Evolutionary conservation across 1,140 invertebrate species (phyloP).

Genomic region (Philopotamus ludificatus): DNA sequence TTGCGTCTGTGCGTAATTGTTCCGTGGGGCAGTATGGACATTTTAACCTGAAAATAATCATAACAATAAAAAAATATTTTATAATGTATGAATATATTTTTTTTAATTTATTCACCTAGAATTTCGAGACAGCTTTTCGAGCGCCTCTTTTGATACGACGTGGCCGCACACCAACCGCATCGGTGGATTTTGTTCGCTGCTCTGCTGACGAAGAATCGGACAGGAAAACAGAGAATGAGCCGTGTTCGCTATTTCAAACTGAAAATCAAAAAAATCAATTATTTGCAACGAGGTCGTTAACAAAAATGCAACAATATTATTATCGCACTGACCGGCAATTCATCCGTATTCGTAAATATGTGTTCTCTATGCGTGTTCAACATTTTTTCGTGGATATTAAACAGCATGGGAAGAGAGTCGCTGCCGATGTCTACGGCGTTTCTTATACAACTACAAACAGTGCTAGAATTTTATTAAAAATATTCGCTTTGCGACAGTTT

Average conservation of each 20-base stretch:
- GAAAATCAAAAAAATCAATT: background rate
- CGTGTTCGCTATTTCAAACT: background rate
- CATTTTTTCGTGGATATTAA: conserved; percentile 5
- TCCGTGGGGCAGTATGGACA: conserved; percentile 90
- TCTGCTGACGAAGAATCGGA: conserved; percentile 85
- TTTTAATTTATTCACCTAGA: background rate
- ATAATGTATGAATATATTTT: background rate
- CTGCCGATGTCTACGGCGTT: conserved; percentile 4
- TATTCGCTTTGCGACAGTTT: background rate
- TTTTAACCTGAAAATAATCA: conserved; percentile 67
- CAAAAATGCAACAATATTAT: background rate
- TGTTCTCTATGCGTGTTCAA: background rate
- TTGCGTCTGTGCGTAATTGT: conserved; percentile 77
- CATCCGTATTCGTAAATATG: background rate
- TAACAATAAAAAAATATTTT: background rate
- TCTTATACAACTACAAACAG: background rate
- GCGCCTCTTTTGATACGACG: conserved; percentile 84
- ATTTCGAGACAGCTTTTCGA: conserved; percentile 77
- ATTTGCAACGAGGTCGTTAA: background rate
- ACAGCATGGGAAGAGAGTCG: background rate
- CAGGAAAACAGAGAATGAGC: conserved; percentile 86
- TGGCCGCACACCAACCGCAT: conserved; percentile 87
- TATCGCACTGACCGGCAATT: conserved; percentile 3
- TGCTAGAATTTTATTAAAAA: background rate
- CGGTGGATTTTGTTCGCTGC: conserved; percentile 83